Base-by-base conservation (phyloP, 2,113 vertebrate species). In the Hippocampus zosterae region DNA sequence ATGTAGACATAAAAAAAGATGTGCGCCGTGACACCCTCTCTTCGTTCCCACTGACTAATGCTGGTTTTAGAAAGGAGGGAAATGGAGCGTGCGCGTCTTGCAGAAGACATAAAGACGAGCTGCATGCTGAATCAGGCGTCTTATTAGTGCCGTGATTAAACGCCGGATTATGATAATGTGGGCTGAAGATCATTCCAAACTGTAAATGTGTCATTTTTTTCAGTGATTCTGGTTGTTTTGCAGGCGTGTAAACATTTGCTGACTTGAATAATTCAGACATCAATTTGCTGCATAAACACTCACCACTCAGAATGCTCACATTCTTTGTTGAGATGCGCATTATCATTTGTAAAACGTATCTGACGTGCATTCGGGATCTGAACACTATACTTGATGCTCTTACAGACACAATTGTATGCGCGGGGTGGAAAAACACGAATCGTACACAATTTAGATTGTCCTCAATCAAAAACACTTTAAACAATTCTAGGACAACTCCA, bases 71-170 rank as follows among this genome's bases (percentile, higher is more conserved):
- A 48, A 48, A 48, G 46, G 46, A 50, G 16, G 16, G 9, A 23
- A 55, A 55, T n/a, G n/a, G n/a, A 55, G 21, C 19, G 8, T 67
- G 67, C 23, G 62, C 0, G 27, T 44, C 10, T 29, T 19, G 1
- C 33, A 42, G 52, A 42, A 57, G 65, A 53, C 16, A n/a, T 37
- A 50, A 23, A 57, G 62, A 37, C 23, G 69, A 50, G 21, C 15
- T 62, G 21, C 65, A 57, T 8, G 18, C 42, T 59, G 52, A 68
- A 59, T 55, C 18, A 61, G 18, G 37, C 37, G 66, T 70, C 61
- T 79, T 61, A 79, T 73, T 69, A 25, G 12, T 10, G 55, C 21
- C 62, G 59, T 70, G 46, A 74, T 82, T 71, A 63, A 55, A 55
- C 9, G 52, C 52, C 21, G 21, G 52, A 55, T 55, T 55, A 55